Evolutionary conservation across 23 tunicate genomes (phyloP), one percentile per base, ranked within the genome.

Genomic region (Styela plicata): DNA sequence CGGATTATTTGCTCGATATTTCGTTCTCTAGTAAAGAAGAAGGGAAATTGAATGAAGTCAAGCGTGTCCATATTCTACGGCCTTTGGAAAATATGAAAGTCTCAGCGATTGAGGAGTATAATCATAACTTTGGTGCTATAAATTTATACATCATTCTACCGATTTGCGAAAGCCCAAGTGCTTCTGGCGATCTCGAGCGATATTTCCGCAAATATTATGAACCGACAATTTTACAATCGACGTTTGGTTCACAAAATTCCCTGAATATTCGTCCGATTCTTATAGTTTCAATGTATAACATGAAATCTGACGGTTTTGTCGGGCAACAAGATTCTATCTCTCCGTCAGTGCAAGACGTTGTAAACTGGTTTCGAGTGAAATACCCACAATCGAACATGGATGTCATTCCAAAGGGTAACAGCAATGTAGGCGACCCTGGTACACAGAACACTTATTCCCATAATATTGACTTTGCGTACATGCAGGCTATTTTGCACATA

Each of bases 131-230:
- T 10, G 24, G 29, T 3, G 36, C 32, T 5, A n/a, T 76, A 13
- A 33, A 36, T 25, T 19, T 76, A 16, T 76, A 33, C 26, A 76
- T 76, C 66, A 44, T 76, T 23, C 64, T 76, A 17, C 63, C 81
- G 31, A 21, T 71, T 33, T 20, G 34, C 13, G 53, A 33, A 23
- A 33, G 63, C 18, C 25, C 31, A 21, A 44, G 53, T 44, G 53
- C 64, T 24, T 36, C 81, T 23, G 53, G 81, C 17, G 81, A 83
- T 33, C 79, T 91, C 24, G 97, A 91, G 33, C 34, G 74, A 0
- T 91, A 87, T 75, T 83, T 91, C 89, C 85, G 91, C 53, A 80
- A 87, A 69, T 73, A 78, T 33, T 91, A 69, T 78, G 97, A 91
- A 62, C 86, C 87, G 17, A 36, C 84, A 5, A 87, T 87, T 44